Percentiles rank a stretch among this genome's conserved stretches.
Evolutionary conservation across 2,113 vertebrate species (phyloP).

Genomic region (Siniperca chuatsi): DNA sequence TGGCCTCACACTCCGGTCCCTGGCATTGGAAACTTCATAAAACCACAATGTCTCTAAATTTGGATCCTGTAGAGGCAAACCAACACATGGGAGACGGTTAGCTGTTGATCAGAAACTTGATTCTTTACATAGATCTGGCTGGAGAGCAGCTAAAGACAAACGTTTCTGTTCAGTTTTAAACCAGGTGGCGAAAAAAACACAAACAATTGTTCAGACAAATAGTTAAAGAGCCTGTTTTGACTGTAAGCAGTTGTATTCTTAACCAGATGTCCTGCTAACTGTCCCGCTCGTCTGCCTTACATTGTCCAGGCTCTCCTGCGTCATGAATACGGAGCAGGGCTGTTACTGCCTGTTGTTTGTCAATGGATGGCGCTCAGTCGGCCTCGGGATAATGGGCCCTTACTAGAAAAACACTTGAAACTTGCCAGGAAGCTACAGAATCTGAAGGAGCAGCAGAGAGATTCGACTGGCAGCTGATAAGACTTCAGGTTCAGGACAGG

Average conservation of each 20-base stretch:
- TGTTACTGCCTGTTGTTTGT: constrained; percentile 77
- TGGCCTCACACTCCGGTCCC: constrained; percentile 70
- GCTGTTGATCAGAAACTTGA: constrained; percentile 56
- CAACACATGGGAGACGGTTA: constrained; percentile 53
- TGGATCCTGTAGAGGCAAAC: constrained; percentile 59
- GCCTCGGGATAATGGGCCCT: constrained; percentile 67
- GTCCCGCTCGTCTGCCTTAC: constrained; percentile 54
- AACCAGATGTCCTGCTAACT: constrained; percentile 69
- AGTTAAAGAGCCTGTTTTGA: constrained; percentile 42
- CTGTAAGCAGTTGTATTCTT: constrained; percentile 64
- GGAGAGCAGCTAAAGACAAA: constrained; percentile 33
- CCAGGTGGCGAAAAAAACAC: constrained; percentile 42
- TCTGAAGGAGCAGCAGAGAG: constrained; percentile 42
- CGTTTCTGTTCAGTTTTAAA: constrained; percentile 26
- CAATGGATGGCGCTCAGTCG: constrained; percentile 64
- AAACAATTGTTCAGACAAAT: constrained; percentile 38
- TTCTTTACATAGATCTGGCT: neutral
- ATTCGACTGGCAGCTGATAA: constrained; percentile 35
- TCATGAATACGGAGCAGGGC: constrained; percentile 70
- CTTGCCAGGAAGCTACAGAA: constrained; percentile 70
- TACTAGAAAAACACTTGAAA: constrained; percentile 77
- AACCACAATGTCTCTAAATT: constrained; percentile 51
- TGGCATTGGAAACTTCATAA: constrained; percentile 72
- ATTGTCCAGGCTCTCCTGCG: constrained; percentile 71
- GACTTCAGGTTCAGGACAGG: constrained; percentile 12